phyloP scores from a whole-genome alignment of 1,140 invertebrate genomes.

The Leguminivora glycinivorella region DNA sequence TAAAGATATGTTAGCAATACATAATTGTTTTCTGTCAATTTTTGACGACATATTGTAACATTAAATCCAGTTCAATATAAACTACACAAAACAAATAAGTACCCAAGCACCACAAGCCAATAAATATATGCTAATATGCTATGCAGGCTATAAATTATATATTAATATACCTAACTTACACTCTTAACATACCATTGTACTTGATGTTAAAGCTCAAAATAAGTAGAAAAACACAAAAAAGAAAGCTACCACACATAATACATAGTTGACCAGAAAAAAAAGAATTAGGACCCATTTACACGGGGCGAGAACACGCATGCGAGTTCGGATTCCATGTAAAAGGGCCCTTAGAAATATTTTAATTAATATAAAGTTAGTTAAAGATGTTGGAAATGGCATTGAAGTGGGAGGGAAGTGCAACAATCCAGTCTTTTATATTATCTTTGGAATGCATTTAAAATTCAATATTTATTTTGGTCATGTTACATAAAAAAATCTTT shows the following conservation, averaged over 20 bases:
- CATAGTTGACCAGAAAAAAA: conserved; percentile 41
- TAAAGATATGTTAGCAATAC: too few relatives aligned
- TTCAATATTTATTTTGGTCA: neutral
- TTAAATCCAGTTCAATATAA: conserved; percentile 54
- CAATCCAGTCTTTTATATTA: conserved; percentile 28
- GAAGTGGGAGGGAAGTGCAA: conserved; percentile 1
- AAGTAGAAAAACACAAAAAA: conserved; percentile 33
- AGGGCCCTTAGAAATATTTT: conserved; percentile 33
- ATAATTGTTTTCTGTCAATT: too few relatives aligned
- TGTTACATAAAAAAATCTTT: conserved; percentile 42
- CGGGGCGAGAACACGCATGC: too few relatives aligned
- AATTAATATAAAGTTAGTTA: neutral
- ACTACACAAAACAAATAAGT: conserved; percentile 56
- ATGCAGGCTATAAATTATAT: conserved; percentile 57
- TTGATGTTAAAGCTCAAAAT: conserved; percentile 71
- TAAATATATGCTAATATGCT: conserved; percentile 55
- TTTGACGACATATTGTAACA: conserved; percentile 19
- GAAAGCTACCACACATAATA: conserved; percentile 18
- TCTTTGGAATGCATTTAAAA: conserved; percentile 31
- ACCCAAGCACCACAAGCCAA: conserved; percentile 72
- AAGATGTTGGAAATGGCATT: neutral
- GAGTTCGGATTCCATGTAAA: too few relatives aligned
- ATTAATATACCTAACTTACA: conserved; percentile 51
- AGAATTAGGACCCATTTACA: too few relatives aligned
- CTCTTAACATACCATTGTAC: conserved; percentile 64